Evolutionary conservation across 2,113 vertebrate genomes (phyloP).

Genomic region (Theristicus caerulescens): DNA sequence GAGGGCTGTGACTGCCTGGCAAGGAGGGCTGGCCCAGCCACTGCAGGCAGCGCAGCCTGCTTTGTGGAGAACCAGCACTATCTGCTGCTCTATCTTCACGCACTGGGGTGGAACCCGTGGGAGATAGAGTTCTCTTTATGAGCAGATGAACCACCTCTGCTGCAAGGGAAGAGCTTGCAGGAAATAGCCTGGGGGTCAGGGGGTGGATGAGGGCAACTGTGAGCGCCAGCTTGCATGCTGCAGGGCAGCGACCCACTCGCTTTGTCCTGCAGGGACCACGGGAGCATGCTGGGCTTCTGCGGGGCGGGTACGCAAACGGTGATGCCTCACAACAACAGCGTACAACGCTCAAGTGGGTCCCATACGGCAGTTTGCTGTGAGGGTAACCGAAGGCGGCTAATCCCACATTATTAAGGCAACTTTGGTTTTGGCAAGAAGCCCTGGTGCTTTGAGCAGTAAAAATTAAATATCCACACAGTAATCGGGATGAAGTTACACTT

Average conservation of each 20-base stretch:
- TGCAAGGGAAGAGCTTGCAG: background rate
- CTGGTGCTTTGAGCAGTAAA: background rate
- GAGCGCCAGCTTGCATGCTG: background rate
- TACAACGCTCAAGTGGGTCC: background rate
- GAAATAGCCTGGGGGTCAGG: background rate
- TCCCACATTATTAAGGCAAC: background rate
- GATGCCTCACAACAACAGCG: background rate
- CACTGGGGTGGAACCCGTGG: background rate
- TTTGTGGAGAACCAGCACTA: background rate
- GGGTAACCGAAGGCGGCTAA: background rate
- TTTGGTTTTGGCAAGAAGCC: background rate
- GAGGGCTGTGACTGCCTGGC: background rate
- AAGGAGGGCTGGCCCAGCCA: background rate
- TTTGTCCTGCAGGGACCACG: accelerated
- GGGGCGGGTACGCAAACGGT: background rate
- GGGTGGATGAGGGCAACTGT: background rate
- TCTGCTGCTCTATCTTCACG: background rate
- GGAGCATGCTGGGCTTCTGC: background rate
- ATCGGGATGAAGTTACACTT: background rate
- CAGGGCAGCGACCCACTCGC: background rate
- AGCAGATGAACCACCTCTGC: background rate
- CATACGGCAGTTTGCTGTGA: background rate
- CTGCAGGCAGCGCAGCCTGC: background rate
- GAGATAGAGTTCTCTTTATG: background rate
- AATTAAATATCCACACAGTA: background rate